Evolutionary conservation across 2,113 vertebrate species (phyloP).

Genomic region (Sisor rabdophorus): DNA sequence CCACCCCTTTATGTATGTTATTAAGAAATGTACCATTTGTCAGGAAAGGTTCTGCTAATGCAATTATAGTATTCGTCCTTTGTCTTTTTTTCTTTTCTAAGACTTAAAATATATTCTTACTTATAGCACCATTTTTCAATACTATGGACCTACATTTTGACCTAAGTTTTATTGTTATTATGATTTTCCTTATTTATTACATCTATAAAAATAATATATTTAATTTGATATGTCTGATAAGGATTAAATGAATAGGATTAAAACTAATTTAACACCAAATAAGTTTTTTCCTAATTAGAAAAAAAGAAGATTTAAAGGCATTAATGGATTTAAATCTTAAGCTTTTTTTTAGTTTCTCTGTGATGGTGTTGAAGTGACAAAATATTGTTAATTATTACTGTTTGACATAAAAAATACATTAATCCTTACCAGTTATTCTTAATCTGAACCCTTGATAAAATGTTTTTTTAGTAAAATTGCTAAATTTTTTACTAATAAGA

Average conservation of each 20-base stretch:
- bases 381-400: background rate
- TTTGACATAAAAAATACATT: background rate
- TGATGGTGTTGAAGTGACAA: background rate
- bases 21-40: too few relatives aligned
- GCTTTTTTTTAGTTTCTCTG: background rate
- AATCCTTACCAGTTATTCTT: background rate
- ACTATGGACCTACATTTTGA: too few relatives aligned
- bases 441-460: background rate
- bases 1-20: too few relatives aligned
- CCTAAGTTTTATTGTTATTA: background rate
- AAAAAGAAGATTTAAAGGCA: background rate
- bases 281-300: background rate
- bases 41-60: background rate
- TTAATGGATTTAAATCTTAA: background rate
- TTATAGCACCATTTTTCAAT: background rate
- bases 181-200: too few relatives aligned
- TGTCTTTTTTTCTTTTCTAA: too few relatives aligned
- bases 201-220: background rate
- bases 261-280: background rate
- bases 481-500: background rate
- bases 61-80: too few relatives aligned
- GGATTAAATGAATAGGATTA: constrained; percentile 7
- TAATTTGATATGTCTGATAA: background rate
- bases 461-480: background rate
- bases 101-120: too few relatives aligned